These are phyloP conservation scores for Diabrotica undecimpunctata DNA, from an alignment of 1,140 invertebrate genomes.

Conservation along the genomic window DNA sequence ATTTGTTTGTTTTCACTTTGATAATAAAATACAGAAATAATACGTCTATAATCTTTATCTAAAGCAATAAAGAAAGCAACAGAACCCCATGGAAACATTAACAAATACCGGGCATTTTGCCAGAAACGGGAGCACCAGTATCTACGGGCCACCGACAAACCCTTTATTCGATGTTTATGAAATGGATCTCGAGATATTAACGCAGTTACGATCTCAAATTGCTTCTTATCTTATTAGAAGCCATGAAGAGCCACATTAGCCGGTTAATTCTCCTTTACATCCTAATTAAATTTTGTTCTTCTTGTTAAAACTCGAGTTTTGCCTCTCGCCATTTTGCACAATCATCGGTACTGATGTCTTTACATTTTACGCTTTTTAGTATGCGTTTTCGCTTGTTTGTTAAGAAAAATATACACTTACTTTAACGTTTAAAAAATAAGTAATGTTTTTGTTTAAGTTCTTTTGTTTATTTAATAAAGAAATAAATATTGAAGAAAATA, in stretches of 20 bases:
- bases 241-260: constrained; percentile 46
- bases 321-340: constrained; percentile 28
- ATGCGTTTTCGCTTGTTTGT: no score
- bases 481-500: no score
- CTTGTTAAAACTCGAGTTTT: constrained; percentile 28
- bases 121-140: neutral
- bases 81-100: no score
- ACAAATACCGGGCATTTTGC: no score
- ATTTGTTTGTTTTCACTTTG: no score
- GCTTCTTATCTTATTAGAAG: constrained; percentile 45
- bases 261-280: constrained; percentile 42
- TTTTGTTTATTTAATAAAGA: no score
- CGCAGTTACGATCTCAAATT: constrained; percentile 45
- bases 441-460: no score
- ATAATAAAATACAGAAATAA: no score
- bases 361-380: neutral
- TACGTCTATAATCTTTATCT: no score
- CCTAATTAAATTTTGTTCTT: constrained; percentile 40
- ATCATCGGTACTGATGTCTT: constrained; percentile 27
- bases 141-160: constrained; percentile 20
- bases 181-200: constrained; percentile 45
- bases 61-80: no score
- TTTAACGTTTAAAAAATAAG: no score
- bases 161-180: constrained; percentile 47
- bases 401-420: no score